These are phyloP conservation scores for Nycticebus coucang DNA, from an alignment of 2,113 vertebrate genomes.

Conservation along the genomic window DNA sequence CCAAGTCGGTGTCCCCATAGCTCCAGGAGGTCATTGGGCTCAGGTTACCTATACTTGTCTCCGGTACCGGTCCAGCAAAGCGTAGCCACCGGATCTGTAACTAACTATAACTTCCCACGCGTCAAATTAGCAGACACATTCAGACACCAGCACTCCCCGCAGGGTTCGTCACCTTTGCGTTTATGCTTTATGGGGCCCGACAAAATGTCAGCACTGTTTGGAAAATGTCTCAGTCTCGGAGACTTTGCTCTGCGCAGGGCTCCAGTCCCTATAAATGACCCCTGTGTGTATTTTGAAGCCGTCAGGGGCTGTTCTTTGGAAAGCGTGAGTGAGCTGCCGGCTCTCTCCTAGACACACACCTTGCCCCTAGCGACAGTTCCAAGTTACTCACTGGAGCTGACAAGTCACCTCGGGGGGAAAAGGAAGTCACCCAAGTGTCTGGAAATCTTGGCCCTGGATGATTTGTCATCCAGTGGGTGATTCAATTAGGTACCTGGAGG, in stretches of 20 bases:
- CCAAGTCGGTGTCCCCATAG: neutral
- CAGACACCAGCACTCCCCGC: neutral
- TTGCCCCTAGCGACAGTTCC: conserved; percentile 68
- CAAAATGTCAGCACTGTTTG: conserved; percentile 77
- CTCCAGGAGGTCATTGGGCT: neutral
- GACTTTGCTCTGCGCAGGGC: conserved; percentile 44
- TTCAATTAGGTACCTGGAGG: conserved; percentile 69
- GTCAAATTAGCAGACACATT: neutral
- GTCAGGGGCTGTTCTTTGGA: conserved; percentile 62
- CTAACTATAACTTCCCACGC: conserved; percentile 37
- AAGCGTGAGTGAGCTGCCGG: conserved; percentile 76
- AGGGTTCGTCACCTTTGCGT: conserved; percentile 61
- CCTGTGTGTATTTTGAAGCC: conserved; percentile 71
- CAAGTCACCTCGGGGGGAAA: conserved; percentile 72
- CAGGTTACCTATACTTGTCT: neutral
- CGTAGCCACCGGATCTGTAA: neutral
- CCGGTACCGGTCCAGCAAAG: neutral
- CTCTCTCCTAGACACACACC: conserved; percentile 68
- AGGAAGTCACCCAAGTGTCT: conserved; percentile 77
- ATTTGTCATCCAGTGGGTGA: conserved; percentile 79
- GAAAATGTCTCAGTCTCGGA: conserved; percentile 68
- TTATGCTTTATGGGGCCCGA: conserved; percentile 58
- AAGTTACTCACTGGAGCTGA: conserved; percentile 79
- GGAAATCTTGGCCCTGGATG: conserved; percentile 62
- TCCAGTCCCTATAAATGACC: conserved; percentile 69